Evolutionary conservation across 2,888 invertebrate genomes (phyloP).

Genomic region (Stenotaenia linearis): DNA sequence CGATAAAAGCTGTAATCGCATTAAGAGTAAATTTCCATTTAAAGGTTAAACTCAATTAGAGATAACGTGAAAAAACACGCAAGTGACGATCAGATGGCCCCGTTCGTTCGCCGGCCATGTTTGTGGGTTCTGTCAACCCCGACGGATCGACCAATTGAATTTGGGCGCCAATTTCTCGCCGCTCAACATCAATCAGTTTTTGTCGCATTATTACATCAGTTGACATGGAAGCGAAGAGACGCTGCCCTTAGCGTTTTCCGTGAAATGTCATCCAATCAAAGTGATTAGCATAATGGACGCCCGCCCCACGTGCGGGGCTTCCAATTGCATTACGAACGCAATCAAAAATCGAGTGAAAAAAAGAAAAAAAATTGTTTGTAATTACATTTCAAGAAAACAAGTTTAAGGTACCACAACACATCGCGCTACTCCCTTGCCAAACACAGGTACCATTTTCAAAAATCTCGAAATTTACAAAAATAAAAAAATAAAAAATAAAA

Average conservation of each 20-base stretch:
- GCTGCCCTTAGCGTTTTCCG: background rate
- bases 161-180: conserved; percentile 4
- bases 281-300: conserved; percentile 4
- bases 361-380: background rate
- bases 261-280: conserved; percentile 9
- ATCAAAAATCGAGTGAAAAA: background rate
- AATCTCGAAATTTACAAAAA: no score
- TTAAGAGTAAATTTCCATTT: no score
- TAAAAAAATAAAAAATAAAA: no score
- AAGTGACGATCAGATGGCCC: background rate
- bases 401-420: background rate
- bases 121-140: background rate
- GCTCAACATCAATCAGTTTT: conserved; percentile 9
- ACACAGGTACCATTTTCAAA: background rate
- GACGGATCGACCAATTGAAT: conserved; percentile 5
- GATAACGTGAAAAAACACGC: background rate
- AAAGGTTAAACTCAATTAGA: background rate
- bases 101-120: background rate
- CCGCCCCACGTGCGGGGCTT: background rate
- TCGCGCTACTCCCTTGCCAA: no score
- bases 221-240: conserved; percentile 9
- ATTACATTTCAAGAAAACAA: background rate
- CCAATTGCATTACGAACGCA: background rate
- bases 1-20: no score
- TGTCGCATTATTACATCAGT: conserved; percentile 9